Evolutionary conservation across 1,140 invertebrate species (phyloP), one percentile per base, ranked within the genome.

Genomic region (Drosophila bocqueti): DNA sequence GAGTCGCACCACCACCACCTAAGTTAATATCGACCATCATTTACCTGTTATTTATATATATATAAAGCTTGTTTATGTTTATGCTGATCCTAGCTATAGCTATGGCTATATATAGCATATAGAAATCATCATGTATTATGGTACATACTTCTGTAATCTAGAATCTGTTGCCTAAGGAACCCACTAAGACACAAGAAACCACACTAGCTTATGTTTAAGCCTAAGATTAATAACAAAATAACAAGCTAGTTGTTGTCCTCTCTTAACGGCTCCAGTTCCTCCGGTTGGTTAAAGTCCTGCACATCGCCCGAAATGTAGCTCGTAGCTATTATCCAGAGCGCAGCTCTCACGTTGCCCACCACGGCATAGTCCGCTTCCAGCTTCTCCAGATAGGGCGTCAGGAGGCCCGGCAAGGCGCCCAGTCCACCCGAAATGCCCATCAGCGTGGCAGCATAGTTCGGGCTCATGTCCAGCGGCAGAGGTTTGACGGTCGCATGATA

Each of bases 401-500:
- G 3, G n/a, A 89, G 47, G 2, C 46, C 43, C 0, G 81, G 69
- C 43, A 89, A 31, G 0, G 78, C 64, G 4, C 69, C 78, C 4
- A 89, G 2, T 4, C 85, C 96, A 77, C 97, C 97, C 0, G 96
- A 95, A 8, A 97, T 93, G 0, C 96, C 97, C 96, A 97, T 97
- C 49, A 97, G 92, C 0, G 96, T 96, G 63, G 96, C 96, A 8
- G 96, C 96, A 90, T 95, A 97, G 79, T 96, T 96, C 34, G 96
- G 95, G 79, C 96, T 96, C 64, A 97, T 94, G 91, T 97, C 96
- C 55, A 97, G 93, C 2, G 96, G 96, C 83, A 97, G 97, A 11
- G 97, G 95, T 79, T 95, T 95, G 89, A 96, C 94, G 21, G 95
- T 95, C 0, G 95, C 94, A 76, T 95, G 95, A 81, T 94, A 97